Base-by-base conservation (phyloP, 2,113 vertebrate species). In the Phalacrocorax carbo region DNA sequence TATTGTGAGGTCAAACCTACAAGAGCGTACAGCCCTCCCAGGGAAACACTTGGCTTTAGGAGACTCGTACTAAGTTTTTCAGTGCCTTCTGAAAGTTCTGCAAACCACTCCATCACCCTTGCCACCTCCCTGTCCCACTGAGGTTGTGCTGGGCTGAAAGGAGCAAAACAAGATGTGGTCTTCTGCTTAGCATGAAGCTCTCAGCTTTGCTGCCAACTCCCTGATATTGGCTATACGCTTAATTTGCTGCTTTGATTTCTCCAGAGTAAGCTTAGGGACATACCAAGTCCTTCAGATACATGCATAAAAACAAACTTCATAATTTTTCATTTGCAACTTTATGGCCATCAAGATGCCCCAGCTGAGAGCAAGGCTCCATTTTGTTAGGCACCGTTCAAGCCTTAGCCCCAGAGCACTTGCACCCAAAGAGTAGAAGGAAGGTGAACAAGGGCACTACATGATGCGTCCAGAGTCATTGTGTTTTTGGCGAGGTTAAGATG, bases 101-200 rank as follows among this genome's bases (percentile, higher is more conserved):
- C 68, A 54, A 42, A 58, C 52, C 21, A 29, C 20, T 30, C 15
- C 0, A 0, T 38, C 65, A 34, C 30, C 42, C 13, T 27, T 49
- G 78, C 34, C 36, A 69, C 44, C 38, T 62, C 69, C 34, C 42
- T 4, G 2, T 68, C n/a, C 75, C 52, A 17, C 57, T 34, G 4
- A n/a, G 40, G 36, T 17, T 32, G 5, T 14, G 48, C 48, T 40
- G 85, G 57, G 26, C 48, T 83, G n/a, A 60, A 76, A 86, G 34
- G 5, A 89, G 34, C 40, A 65, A 40, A n/a, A 57, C 64, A 52
- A 72, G 19, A 57, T 0, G 0, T 23, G 60, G 49, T 48, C 54
- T n/a, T 81, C 69, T 73, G 34, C 58, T 58, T 23, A 61, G n/a
- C 5, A 5, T 10, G 66, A 71, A 54, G 38, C 81, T 86, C 51